Conservation (phyloP, 2,113 vertebrate genomes). For the Pseudopodoces humilis region DNA sequence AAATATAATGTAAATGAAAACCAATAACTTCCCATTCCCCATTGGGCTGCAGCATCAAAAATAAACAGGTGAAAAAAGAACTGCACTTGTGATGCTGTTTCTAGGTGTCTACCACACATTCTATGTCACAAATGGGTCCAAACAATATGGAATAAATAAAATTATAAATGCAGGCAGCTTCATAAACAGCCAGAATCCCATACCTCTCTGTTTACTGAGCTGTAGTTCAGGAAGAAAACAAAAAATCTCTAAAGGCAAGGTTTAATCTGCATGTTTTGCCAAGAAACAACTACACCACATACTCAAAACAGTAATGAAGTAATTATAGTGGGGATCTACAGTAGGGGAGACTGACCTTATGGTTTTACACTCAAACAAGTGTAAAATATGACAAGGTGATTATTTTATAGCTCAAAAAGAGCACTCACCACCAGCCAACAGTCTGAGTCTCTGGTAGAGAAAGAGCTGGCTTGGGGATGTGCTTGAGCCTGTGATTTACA, state of each 20-base stretch:
- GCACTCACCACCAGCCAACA: neutral
- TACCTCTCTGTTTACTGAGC: neutral
- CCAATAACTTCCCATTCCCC: neutral
- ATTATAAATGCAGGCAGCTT: neutral
- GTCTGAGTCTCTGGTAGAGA: neutral
- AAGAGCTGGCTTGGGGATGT: neutral
- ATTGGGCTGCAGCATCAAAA: neutral
- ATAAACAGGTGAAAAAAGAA: neutral
- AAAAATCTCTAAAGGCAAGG: neutral
- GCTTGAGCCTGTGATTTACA: neutral
- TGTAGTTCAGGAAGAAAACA: neutral
- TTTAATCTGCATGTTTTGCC: neutral
- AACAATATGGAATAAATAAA: neutral
- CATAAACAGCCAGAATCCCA: neutral
- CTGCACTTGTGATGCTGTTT: neutral
- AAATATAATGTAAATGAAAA: neutral
- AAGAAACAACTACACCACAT: neutral
- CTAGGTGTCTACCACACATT: neutral
- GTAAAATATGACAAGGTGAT: slow-evolving; percentile 36
- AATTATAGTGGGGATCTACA: neutral
- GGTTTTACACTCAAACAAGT: neutral
- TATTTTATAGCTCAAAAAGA: slow-evolving; percentile 31
- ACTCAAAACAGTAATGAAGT: slow-evolving; percentile 6
- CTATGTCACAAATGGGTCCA: neutral
- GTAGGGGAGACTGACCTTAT: neutral